Evolutionary conservation across 2,113 vertebrate species (phyloP), one percentile per base, ranked within the genome.

Genomic region (Oryzias curvinotus): DNA sequence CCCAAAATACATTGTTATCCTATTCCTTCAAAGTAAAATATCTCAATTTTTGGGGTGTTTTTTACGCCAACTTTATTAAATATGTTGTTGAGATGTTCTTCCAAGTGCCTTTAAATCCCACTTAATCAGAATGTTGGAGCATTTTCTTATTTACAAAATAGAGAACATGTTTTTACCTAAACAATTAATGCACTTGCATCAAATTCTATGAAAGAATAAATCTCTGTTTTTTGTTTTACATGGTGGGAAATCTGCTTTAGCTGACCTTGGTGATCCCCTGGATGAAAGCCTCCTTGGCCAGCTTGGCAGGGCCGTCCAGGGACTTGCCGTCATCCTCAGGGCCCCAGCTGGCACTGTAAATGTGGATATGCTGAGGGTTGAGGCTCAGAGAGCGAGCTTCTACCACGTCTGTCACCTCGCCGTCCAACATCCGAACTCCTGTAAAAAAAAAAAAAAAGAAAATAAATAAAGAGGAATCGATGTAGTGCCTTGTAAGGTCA

Each of bases 391-490:
- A 98, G 76, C 94, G 94, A 6, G 97, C 96, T 81, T 99, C 97
- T 69, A 99, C 96, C 1, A 96, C 92, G 14, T 99, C 97, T 0
- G 96, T 99, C 87, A 99, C 97, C 81, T 99, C 96, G 18, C 97
- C 96, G 7, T 99, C 97, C 90, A 99, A 85, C 97, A 99, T 99
- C 52, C 97, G 96, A 76, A 99, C 97, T 49, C 97, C 97, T 99
- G 85, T 57, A 15, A 72, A 73, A 59, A 45, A 62, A 26, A 61
- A 1, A 28, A 18, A 48, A 47, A 47, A 47, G 5, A 16, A 17
- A 47, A 47, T 0, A 47, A 47, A 47, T 2, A 47, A 47, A 46
- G 4, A 46, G 44, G 45, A 47, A 14, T 46, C 17, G 8, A 36
- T 36, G 36, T 36, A 10, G 30, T 36, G 36, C 36, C 10, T 36